phyloP scores from a whole-genome alignment of 2,888 invertebrate species.

The Plusia festucae region DNA sequence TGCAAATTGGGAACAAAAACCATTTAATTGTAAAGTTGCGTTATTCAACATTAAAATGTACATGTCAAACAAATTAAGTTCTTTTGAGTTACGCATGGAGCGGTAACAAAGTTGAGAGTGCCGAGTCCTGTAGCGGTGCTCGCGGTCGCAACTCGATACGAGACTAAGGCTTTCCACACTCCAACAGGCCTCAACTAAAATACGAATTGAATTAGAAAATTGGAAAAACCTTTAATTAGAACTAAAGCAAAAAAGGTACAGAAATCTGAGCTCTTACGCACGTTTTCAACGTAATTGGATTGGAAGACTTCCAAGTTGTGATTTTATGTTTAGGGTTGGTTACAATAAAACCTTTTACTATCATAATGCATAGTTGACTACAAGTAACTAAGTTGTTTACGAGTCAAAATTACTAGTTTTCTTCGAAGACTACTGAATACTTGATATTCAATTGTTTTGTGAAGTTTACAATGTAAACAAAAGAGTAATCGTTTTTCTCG shows the following conservation, averaged over 20 bases:
- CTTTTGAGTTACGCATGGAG: slow-evolving; percentile 64
- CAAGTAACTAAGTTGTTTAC: slow-evolving; percentile 22
- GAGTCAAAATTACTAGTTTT: slow-evolving; percentile 37
- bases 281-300: slow-evolving; percentile 5
- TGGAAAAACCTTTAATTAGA: slow-evolving; percentile 39
- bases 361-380: not conserved
- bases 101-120: slow-evolving; percentile 77
- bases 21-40: slow-evolving; percentile 54
- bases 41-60: slow-evolving; percentile 52
- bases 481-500: not conserved
- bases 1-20: slow-evolving; percentile 16
- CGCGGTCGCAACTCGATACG: slow-evolving; percentile 68
- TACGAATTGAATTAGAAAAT: slow-evolving; percentile 46
- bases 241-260: slow-evolving; percentile 13
- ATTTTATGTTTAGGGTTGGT: not conserved
- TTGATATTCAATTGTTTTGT: slow-evolving; percentile 22
- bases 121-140: slow-evolving; percentile 77
- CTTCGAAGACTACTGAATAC: slow-evolving; percentile 36
- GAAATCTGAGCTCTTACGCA: slow-evolving; percentile 9
- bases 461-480: not conserved
- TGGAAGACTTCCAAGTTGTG: slow-evolving; percentile 5
- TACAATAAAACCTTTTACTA: not conserved
- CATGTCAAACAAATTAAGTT: slow-evolving; percentile 70
- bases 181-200: slow-evolving; percentile 38
- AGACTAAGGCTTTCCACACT: slow-evolving; percentile 46